phyloP scores from a whole-genome alignment of 37 sponge, comb jelly and placozoan species.

The Oopsacas minuta region DNA sequence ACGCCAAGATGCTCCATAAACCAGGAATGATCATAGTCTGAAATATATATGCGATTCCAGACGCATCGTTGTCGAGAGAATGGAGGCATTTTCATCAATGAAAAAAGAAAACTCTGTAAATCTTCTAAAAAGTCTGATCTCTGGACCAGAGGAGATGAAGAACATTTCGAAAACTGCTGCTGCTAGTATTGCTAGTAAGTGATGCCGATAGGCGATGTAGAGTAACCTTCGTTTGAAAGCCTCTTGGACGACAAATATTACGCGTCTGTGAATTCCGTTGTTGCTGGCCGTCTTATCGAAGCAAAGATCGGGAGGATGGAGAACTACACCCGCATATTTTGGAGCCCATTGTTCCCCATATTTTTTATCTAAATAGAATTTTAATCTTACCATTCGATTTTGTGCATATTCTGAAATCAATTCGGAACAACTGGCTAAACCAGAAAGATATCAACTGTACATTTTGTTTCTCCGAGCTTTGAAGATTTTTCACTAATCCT shows the following conservation, averaged over 20 bases:
- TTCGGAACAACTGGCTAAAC: neutral
- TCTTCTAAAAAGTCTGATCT: neutral
- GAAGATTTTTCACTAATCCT: neutral
- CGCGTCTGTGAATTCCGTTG: neutral
- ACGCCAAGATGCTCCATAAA: neutral
- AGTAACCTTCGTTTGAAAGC: neutral
- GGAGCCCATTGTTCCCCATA: neutral
- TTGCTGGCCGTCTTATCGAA: conserved; percentile 4
- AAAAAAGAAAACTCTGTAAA: neutral
- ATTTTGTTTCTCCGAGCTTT: neutral
- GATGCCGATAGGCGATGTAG: neutral
- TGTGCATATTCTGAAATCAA: neutral
- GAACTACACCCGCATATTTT: neutral
- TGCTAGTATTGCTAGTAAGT: neutral
- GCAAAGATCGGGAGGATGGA: neutral
- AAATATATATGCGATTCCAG: neutral
- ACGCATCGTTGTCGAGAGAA: neutral
- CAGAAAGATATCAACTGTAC: neutral
- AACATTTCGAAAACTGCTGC: neutral
- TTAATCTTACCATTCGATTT: neutral
- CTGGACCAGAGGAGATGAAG: neutral
- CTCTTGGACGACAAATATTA: no score
- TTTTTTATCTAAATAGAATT: no score
- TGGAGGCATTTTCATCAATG: neutral
- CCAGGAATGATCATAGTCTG: neutral